Evolutionary conservation across 64 coral and sea anemone species (phyloP).

Genomic region (Dendrophyllia cribrosa): DNA sequence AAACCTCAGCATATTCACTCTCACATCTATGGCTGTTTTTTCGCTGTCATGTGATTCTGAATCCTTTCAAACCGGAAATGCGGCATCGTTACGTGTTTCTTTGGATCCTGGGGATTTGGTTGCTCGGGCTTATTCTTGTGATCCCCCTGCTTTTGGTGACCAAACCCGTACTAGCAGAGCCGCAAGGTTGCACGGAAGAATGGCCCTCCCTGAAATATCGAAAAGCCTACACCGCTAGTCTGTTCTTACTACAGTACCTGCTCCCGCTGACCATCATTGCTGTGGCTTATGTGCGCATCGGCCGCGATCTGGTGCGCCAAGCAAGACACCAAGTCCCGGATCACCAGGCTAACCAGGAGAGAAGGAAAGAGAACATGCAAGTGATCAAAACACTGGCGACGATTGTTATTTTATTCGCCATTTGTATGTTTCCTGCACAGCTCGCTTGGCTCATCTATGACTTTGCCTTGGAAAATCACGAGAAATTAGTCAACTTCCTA

Average conservation of each 20-base stretch:
- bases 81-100: conserved; percentile 60
- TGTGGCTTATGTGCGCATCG: conserved; percentile 74
- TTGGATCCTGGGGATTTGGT: conserved; percentile 74
- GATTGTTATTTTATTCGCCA: conserved; percentile 77
- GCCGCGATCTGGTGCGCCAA: conserved; percentile 63
- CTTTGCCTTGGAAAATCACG: conserved; percentile 53
- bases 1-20: conserved; percentile 77
- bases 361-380: conserved; percentile 87
- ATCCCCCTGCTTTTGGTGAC: conserved; percentile 67
- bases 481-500: conserved; percentile 8
- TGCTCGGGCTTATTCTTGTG: conserved; percentile 53
- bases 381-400: conserved; percentile 82
- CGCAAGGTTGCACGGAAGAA: conserved; percentile 43
- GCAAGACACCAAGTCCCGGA: conserved; percentile 8
- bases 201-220: conserved; percentile 54
- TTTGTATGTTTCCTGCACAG: conserved; percentile 79
- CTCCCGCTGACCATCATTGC: conserved; percentile 76
- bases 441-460: conserved; percentile 56
- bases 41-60: conserved; percentile 76
- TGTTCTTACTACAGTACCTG: conserved; percentile 61
- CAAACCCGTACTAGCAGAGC: conserved; percentile 33
- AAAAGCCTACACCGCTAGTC: conserved; percentile 51
- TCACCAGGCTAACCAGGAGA: conserved; percentile 40
- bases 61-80: conserved; percentile 80
- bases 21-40: conserved; percentile 86